Evolutionary conservation across 2,888 invertebrate genomes (phyloP), one percentile per base, ranked within the genome.

Genomic region (Polydrusus pterygomalis): DNA sequence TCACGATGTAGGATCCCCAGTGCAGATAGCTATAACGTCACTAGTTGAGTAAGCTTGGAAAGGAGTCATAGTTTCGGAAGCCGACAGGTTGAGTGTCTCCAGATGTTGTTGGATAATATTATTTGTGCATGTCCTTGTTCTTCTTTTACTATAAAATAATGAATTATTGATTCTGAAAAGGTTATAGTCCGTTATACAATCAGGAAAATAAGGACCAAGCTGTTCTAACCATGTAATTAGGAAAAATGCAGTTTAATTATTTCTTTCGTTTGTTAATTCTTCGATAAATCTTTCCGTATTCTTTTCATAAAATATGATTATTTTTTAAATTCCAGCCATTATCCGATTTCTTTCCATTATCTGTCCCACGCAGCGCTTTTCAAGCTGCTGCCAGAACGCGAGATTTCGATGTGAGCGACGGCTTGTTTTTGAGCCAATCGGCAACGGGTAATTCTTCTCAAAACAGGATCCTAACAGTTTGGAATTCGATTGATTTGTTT

Each of bases 321-420:
- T 56, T 56, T 56, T 30, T 34, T 25, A 15, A 47, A 47, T 47
- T 47, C 17, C 17, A 60, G 15, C 9, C 56, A 40, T 63, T 71
- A 63, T 62, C 63, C 54, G 63, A 71, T 63, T 64, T 40, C 30
- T 43, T 30, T 40, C 71, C 54, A 70, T 62, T 70, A 69, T 70
- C 49, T 43, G 62, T 18, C 49, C 49, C 49, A 49, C 70, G 70
- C 64, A 30, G 64, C 64, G 63, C 51, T 51, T 71, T 71, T 51
- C 60, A 11, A 47, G 49, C 45, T 49, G 43, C 64, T 51, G 54
- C 17, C 64, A 49, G 30, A 30, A 47, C 45, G 64, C 25, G 64
- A 0, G 2, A 25, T 60, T 17, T 34, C 58, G 17, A 25, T 25
- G 11, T 58, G 38, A 60, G 17, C 18, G 38, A 60, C 58, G 58